Conservation (phyloP, 2,888 invertebrate species). For the Tuberolachnus salignus region DNA sequence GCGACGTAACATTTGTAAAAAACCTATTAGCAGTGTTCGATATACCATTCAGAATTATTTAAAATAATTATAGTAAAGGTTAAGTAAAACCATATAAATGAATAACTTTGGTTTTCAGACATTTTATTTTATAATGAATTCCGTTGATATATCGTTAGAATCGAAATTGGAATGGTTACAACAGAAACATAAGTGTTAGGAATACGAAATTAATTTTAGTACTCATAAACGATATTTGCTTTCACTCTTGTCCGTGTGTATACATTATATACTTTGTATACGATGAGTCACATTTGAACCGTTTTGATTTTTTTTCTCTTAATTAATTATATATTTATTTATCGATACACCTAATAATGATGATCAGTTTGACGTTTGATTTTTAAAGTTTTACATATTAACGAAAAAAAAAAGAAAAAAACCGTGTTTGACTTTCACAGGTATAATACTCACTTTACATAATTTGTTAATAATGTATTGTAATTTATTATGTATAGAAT, state of each 20-base stretch:
- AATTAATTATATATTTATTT: neutral
- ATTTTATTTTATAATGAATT: constrained; percentile 16
- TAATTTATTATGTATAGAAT: no score
- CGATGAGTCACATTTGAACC: neutral
- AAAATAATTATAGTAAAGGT: constrained; percentile 8
- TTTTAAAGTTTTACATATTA: no score
- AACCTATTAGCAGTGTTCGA: no score
- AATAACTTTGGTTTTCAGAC: neutral
- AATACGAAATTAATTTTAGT: constrained; percentile 34
- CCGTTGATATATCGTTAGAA: neutral
- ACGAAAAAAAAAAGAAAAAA: no score
- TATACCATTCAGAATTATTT: neutral
- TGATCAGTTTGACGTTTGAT: no score
- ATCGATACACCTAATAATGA: no score
- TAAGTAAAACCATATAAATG: constrained; percentile 8
- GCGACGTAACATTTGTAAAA: no score
- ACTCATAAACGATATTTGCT: constrained; percentile 25
- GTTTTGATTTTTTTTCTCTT: neutral
- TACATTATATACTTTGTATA: neutral
- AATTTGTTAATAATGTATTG: no score
- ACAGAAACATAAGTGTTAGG: constrained; percentile 13
- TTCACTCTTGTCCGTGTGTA: constrained; percentile 6
- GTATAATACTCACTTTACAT: no score
- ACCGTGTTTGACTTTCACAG: no score
- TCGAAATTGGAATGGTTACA: neutral